These are phyloP conservation scores for Tetranychus urticae DNA, from an alignment of 1,140 invertebrate species.

Conservation along the genomic window DNA sequence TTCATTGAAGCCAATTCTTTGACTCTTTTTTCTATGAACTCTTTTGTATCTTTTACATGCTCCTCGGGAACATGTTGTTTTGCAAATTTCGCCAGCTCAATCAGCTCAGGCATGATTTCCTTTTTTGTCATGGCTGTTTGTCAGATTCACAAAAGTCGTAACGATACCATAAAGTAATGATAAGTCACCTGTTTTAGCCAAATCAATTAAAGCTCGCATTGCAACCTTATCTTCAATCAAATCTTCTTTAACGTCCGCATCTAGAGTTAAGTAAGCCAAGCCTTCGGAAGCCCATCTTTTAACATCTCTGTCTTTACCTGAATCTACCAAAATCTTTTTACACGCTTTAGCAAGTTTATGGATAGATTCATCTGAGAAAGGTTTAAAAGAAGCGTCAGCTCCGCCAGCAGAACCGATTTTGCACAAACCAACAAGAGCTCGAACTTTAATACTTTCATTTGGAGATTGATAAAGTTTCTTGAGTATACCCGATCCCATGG, in stretches of 20 bases:
- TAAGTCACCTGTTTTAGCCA: conserved; percentile 50
- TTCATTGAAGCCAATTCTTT: conserved; percentile 52
- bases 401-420: conserved; percentile 89
- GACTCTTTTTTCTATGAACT: conserved; percentile 66
- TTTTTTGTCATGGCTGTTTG: conserved; percentile 96
- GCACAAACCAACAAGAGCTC: conserved; percentile 78
- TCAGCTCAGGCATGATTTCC: conserved; percentile 84
- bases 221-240: conserved; percentile 61
- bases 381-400: conserved; percentile 72
- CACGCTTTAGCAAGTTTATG: conserved; percentile 83
- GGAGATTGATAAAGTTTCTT: conserved; percentile 77
- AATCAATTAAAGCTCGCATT: conserved; percentile 58
- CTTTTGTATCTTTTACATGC: conserved; percentile 74
- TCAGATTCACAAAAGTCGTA: conserved; percentile 83
- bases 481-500: conserved; percentile 72
- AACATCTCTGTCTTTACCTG: conserved; percentile 32
- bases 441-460: conserved; percentile 60
- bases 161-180: conserved; percentile 74
- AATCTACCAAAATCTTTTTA: conserved; percentile 25
- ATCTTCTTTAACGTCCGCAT: conserved; percentile 96
- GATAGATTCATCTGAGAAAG: conserved; percentile 83
- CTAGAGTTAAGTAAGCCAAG: conserved; percentile 81
- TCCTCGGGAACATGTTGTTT: conserved; percentile 98
- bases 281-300: conserved; percentile 91
- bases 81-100: conserved; percentile 92